Conservation (phyloP, 30 jellyfish, hydroid and myxozoan genomes). For the Clytia hemisphaerica region DNA sequence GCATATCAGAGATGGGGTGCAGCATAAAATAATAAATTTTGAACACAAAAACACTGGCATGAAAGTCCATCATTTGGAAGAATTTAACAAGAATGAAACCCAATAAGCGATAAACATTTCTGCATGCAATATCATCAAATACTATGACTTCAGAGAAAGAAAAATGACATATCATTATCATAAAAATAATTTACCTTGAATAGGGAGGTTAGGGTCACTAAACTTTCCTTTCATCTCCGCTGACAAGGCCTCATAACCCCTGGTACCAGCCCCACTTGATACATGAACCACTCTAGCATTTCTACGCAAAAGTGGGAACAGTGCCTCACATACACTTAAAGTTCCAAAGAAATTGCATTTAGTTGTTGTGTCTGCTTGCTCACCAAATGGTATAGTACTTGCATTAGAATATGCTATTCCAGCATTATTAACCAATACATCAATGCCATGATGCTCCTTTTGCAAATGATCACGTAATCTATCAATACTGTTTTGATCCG, state of each 20-base stretch:
- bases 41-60: no score
- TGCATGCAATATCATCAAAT: no score
- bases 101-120: no score
- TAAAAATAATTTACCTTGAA: constrained; percentile 18
- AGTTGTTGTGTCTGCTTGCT: constrained; percentile 68
- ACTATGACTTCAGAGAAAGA: no score
- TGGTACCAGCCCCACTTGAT: constrained; percentile 11
- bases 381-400: constrained; percentile 50
- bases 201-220: constrained; percentile 4
- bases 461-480: constrained; percentile 34
- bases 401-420: constrained; percentile 36
- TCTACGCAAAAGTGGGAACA: constrained; percentile 54
- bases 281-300: constrained; percentile 61
- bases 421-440: constrained; percentile 89
- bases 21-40: no score
- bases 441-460: constrained; percentile 51
- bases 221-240: constrained; percentile 13
- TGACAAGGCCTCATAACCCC: constrained; percentile 2
- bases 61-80: no score
- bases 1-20: no score
- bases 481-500: constrained; percentile 32
- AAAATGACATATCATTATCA: no score
- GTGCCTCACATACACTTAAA: constrained; percentile 49
- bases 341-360: constrained; percentile 58
- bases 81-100: no score